Conservation (phyloP, 2,888 invertebrate species). For the Spisula subtruncata region DNA sequence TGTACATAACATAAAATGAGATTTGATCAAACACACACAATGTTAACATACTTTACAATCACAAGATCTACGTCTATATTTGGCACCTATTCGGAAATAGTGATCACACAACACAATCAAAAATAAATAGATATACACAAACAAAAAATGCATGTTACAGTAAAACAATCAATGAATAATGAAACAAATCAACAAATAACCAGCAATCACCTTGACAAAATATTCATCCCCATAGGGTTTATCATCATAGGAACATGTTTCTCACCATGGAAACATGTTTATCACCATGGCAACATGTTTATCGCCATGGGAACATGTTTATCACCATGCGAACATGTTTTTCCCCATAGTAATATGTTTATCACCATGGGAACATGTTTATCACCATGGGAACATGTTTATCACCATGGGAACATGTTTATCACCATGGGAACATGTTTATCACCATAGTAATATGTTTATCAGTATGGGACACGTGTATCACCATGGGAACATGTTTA, state of each 20-base stretch:
- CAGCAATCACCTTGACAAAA: not conserved
- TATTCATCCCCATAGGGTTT: not conserved
- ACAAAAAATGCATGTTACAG: constrained; percentile 33
- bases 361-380: not conserved
- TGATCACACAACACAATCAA: constrained; percentile 51
- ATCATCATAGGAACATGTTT: not conserved
- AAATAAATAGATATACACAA: constrained; percentile 42
- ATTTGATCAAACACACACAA: constrained; percentile 14
- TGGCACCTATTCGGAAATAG: constrained; percentile 65
- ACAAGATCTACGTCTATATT: constrained; percentile 53
- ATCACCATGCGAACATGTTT: not conserved
- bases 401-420: not conserved
- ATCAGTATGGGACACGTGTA: not conserved
- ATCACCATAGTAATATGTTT: not conserved
- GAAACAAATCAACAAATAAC: not conserved
- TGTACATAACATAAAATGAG: constrained; percentile 26
- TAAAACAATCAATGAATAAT: constrained; percentile 4
- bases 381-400: not conserved
- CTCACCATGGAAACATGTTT: not conserved
- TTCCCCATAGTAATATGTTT: not conserved
- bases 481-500: too few species aligned
- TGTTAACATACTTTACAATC: constrained; percentile 34
- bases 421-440: not conserved
- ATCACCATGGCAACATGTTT: not conserved
- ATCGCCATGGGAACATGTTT: not conserved